Evolutionary conservation across 2,888 invertebrate species (phyloP).

Genomic region (Caenorhabditis sp.): DNA sequence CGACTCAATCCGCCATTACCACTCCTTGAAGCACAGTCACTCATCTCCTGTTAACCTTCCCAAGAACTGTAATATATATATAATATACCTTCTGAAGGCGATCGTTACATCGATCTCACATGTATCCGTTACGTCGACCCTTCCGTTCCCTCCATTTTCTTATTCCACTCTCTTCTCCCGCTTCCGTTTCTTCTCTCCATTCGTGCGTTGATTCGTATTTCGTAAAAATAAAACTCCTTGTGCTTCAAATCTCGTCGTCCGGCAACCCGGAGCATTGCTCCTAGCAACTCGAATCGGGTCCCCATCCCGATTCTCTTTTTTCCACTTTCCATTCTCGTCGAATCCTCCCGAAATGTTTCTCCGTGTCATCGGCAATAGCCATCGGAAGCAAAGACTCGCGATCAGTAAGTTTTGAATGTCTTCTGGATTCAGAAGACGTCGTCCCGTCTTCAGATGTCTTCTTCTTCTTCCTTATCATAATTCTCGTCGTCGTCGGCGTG

Average conservation of each 20-base stretch:
- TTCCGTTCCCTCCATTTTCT: slow-evolving; percentile 15
- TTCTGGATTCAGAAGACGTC: neutral
- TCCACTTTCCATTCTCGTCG: neutral
- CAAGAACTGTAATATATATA: neutral
- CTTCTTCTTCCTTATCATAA: slow-evolving; percentile 20
- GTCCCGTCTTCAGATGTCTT: slow-evolving; percentile 32
- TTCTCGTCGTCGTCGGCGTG: slow-evolving; percentile 27
- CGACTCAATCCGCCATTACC: neutral
- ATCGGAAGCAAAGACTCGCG: slow-evolving; percentile 1
- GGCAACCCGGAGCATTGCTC: slow-evolving; percentile 14
- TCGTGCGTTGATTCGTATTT: slow-evolving; percentile 14
- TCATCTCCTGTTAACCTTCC: neutral
- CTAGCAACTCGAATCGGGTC: slow-evolving; percentile 11
- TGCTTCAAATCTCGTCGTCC: slow-evolving; percentile 34
- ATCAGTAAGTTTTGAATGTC: slow-evolving; percentile 39
- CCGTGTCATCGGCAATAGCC: slow-evolving; percentile 42
- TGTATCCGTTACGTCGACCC: neutral
- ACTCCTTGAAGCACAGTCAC: slow-evolving; percentile 42
- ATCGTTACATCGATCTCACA: slow-evolving; percentile 15
- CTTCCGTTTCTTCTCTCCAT: neutral
- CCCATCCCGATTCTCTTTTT: neutral
- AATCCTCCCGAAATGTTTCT: slow-evolving; percentile 40
- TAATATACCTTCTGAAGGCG: neutral
- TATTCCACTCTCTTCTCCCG: neutral
- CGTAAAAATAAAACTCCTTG: slow-evolving; percentile 25